Evolutionary conservation across 2,888 invertebrate genomes (phyloP).

Genomic region (Crossocerus cetratus): DNA sequence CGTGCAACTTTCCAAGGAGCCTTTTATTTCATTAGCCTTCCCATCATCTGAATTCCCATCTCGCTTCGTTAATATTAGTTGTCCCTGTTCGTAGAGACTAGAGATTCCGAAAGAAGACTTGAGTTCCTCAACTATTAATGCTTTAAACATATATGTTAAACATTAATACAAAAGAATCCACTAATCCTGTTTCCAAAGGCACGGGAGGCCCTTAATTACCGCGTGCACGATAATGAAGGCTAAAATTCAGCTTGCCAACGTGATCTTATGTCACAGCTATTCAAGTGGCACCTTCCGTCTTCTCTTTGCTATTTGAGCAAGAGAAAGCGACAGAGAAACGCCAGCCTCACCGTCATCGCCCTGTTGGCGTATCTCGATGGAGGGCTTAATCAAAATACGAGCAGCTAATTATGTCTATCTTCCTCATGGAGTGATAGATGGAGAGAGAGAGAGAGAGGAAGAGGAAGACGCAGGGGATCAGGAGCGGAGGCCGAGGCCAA

Average conservation of each 20-base stretch:
- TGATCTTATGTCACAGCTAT: conserved; percentile 14
- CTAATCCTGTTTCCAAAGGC: too few species aligned
- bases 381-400: conserved; percentile 56
- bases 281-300: conserved; percentile 12
- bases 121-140: too few species aligned
- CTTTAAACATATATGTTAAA: too few species aligned
- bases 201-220: conserved; percentile 23
- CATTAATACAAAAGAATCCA: too few species aligned
- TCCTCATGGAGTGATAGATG: conserved; percentile 32
- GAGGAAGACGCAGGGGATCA: background rate
- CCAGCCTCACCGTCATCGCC: background rate
- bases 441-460: conserved; percentile 24
- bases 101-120: too few species aligned
- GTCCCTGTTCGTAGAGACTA: too few species aligned
- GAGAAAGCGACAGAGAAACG: background rate
- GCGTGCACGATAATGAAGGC: conserved; percentile 38
- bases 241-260: conserved; percentile 5
- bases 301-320: background rate
- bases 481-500: background rate
- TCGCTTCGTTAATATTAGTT: too few species aligned
- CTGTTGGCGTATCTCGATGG: conserved; percentile 31
- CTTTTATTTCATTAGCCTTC: too few species aligned
- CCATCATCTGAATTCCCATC: too few species aligned
- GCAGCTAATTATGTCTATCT: conserved; percentile 57
- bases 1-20: too few species aligned